These are phyloP conservation scores for Plebejus anna DNA, from an alignment of 2,888 invertebrate genomes.

Conservation along the genomic window DNA sequence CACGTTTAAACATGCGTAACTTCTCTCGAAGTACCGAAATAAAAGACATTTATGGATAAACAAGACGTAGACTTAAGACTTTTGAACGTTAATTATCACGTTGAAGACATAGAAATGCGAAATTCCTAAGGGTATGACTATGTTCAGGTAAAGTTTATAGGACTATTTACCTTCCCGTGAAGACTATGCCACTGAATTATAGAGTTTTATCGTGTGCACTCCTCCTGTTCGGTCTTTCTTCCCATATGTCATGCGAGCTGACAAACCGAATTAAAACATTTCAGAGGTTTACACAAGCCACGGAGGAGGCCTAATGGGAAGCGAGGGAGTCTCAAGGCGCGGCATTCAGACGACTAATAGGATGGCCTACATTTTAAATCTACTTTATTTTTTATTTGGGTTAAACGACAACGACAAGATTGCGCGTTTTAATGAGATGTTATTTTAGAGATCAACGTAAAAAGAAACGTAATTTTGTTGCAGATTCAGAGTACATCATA, in stretches of 20 bases:
- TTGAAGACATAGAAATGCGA: background rate
- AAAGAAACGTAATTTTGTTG: constrained; percentile 3
- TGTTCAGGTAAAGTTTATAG: background rate
- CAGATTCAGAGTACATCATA: background rate
- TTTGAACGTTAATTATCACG: background rate
- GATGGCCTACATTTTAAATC: constrained; percentile 13
- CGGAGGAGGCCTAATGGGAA: constrained; percentile 1
- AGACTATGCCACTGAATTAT: background rate
- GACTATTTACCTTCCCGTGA: background rate
- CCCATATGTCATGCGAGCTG: background rate
- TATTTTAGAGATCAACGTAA: constrained; percentile 10
- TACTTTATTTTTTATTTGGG: constrained; percentile 17
- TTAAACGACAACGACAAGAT: constrained; percentile 11
- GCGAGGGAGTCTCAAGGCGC: background rate
- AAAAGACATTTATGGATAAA: background rate
- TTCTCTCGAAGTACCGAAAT: background rate
- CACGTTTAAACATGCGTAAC: background rate
- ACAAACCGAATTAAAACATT: background rate
- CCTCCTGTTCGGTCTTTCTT: background rate
- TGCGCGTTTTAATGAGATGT: constrained; percentile 14
- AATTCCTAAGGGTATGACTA: background rate
- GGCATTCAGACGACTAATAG: constrained; percentile 15
- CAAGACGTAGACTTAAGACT: background rate
- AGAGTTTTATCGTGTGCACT: background rate
- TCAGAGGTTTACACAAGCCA: background rate